phyloP scores from a whole-genome alignment of 2,888 invertebrate species.

The Zaprionus obscuricornis region DNA sequence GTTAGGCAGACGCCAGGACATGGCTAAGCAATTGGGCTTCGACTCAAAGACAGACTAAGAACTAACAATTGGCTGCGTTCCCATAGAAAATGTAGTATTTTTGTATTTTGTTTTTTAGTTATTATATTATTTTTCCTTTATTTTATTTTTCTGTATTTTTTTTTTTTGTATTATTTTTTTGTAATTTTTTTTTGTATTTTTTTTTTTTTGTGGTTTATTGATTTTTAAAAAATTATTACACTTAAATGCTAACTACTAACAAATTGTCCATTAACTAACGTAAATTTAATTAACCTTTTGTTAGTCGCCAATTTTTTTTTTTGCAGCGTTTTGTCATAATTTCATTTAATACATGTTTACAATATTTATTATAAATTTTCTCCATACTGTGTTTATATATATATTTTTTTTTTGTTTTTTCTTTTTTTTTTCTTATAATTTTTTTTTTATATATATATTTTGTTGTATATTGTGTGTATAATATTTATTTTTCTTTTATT shows the following conservation, averaged over 20 bases:
- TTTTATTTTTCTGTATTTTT: too few species aligned
- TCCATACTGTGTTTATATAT: conserved; percentile 2
- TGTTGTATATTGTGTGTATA: conserved; percentile 13
- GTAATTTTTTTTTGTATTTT: conserved; percentile 23
- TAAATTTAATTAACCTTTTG: conserved; percentile 71
- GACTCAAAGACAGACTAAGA: too few species aligned
- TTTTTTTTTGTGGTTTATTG: conserved; percentile 59
- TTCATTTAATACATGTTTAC: conserved; percentile 62
- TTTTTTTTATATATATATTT: conserved; percentile 8
- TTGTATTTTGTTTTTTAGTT: too few species aligned
- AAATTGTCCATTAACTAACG: conserved; percentile 77
- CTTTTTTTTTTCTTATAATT: conserved; percentile 25
- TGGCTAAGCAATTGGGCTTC: neutral
- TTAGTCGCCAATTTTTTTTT: conserved; percentile 6
- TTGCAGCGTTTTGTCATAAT: conserved; percentile 31
- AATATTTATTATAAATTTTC: conserved; percentile 48
- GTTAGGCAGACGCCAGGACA: conserved; percentile 14
- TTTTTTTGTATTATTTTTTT: too few species aligned
- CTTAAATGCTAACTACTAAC: conserved; percentile 75
- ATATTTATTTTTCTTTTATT: conserved; percentile 17
- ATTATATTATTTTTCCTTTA: too few species aligned
- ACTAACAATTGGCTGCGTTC: neutral
- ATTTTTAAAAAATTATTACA: conserved; percentile 76
- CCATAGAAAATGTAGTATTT: neutral
- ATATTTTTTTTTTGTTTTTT: conserved; percentile 29